Conservation (phyloP, 2,113 vertebrate species). For the Chloropsis hardwickii region DNA sequence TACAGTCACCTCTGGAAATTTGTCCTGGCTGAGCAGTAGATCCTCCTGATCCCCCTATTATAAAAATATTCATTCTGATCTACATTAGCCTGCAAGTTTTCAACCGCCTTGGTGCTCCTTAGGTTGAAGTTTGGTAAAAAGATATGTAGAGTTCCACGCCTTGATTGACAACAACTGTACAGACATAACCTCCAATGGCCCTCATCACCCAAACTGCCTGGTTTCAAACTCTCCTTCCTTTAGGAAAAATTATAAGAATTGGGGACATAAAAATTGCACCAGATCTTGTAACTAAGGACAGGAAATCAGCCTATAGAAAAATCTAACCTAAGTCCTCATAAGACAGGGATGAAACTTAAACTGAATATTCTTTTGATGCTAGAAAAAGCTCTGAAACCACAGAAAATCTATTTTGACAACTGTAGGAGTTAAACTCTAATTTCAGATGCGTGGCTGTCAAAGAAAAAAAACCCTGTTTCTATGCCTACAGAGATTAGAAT, state of each 20-base stretch:
- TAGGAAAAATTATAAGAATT: neutral
- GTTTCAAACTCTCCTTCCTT: neutral
- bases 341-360: slow-evolving; percentile 3
- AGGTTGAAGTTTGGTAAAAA: neutral
- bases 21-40: neutral
- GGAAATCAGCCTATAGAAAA: neutral
- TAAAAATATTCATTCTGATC: neutral
- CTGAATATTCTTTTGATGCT: slow-evolving; percentile 37
- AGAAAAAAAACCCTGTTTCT: slow-evolving; percentile 22
- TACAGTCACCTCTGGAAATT: neutral
- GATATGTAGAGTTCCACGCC: neutral
- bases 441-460: slow-evolving; percentile 57
- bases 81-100: neutral
- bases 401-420: slow-evolving; percentile 67
- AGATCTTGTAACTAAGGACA: neutral
- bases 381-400: slow-evolving; percentile 52
- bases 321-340: neutral
- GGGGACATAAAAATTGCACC: neutral
- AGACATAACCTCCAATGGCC: neutral
- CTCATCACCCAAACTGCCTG: neutral
- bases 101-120: neutral
- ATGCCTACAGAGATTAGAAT: slow-evolving; percentile 61
- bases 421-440: slow-evolving; percentile 65
- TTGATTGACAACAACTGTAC: neutral
- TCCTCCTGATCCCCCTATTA: neutral